Base-by-base conservation (phyloP, 2,888 invertebrate genomes). In the Iselma pallidipennis region DNA sequence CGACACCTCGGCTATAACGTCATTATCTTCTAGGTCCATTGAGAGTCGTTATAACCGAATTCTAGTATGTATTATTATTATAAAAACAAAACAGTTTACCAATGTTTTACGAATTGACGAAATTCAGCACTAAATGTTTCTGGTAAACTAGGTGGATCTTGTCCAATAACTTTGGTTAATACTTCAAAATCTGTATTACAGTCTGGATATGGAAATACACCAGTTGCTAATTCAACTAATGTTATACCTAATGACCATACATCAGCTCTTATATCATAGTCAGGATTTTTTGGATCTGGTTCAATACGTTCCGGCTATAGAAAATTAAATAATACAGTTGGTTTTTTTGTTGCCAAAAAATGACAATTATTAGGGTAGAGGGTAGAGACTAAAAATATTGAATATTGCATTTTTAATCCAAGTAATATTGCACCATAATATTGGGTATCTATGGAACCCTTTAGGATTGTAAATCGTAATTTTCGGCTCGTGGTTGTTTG, bases 201-300 rank as follows among this genome's bases (percentile, higher is more conserved):
- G 83, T 96, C 94, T 80, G 89, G 87, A 82, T 95, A 95, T 0
- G 98, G 98, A 81, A 97, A 98, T 70, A 91, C 90, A 55, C 97
- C 98, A 12, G 96, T 96, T 49, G 98, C 99, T 76, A 99, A 85
- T 85, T 99, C 99, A 55, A 99, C 95, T 61, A 96, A 85, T 57
- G 95, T 95, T 76, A 96, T 97, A 71, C 99, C 99, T 71, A 99
- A 85, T 70, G 97, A 97, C 99, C 99, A 99, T 54, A 99, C 98
- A 84, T 99, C 99, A 19, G 99, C 98, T 73, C 99, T 88, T 78
- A 99, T 96, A 83, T 99, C 99, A 82, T 99, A 99, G 83, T 96
- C 95, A 56, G 96, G 96, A 79, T 93, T 90, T 64, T 89, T 89
- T 23, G 96, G 96, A 81, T 95, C 92, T 23, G 94, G 93, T 82